These are phyloP conservation scores for Leucopsar rothschildi DNA, from an alignment of 2,113 vertebrate genomes.

Conservation along the genomic window DNA sequence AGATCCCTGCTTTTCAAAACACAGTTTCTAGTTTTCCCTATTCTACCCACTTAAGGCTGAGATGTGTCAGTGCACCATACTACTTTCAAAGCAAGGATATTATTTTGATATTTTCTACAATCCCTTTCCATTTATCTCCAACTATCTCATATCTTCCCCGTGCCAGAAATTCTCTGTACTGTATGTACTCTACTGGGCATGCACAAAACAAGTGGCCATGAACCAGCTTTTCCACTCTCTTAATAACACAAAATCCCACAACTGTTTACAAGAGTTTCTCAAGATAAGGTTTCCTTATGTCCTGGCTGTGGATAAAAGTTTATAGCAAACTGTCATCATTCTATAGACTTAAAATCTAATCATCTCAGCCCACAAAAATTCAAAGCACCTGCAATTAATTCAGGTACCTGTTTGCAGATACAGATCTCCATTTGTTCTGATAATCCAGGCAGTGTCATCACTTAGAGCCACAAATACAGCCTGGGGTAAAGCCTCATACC, in stretches of 20 bases:
- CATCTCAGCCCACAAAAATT: neutral
- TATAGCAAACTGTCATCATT: neutral
- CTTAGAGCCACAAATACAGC: constrained; percentile 87
- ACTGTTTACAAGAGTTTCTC: neutral
- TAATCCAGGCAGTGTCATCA: constrained; percentile 94
- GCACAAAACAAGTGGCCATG: neutral
- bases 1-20: neutral
- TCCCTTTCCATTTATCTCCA: neutral
- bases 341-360: neutral
- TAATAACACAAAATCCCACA: neutral
- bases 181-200: neutral
- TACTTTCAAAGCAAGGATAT: neutral
- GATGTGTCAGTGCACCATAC: neutral
- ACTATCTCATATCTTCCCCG: neutral
- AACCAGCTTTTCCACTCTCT: neutral
- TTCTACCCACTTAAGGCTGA: neutral
- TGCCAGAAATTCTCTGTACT: neutral
- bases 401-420: constrained; percentile 90
- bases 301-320: neutral
- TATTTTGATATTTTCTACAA: neutral
- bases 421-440: constrained; percentile 92
- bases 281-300: neutral
- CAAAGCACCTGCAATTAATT: neutral
- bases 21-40: neutral
- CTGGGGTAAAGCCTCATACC: constrained; percentile 95